These are phyloP conservation scores for Microhierax caerulescens DNA, from an alignment of 2,797 vertebrate genomes.

Conservation along the genomic window DNA sequence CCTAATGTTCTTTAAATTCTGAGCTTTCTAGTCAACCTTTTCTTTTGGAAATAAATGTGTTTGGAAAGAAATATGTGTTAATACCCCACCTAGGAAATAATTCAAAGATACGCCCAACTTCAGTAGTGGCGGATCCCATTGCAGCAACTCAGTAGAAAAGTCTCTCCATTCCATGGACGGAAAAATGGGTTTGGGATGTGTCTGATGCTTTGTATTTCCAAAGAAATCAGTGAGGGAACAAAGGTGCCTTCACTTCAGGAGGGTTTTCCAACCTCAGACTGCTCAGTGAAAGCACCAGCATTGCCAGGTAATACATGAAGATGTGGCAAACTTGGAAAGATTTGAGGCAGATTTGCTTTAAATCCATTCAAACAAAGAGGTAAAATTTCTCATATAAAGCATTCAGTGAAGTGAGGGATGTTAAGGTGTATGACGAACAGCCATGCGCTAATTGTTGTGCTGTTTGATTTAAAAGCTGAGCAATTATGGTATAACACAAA, in stretches of 20 bases:
- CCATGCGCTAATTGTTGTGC: not conserved
- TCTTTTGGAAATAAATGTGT: not conserved
- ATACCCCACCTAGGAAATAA: not conserved
- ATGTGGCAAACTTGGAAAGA: not conserved
- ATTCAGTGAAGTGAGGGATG: not conserved
- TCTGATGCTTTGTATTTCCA: not conserved
- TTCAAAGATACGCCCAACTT: not conserved
- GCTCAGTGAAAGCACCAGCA: not conserved
- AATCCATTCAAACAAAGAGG: not conserved
- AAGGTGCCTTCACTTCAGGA: not conserved
- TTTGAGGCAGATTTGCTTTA: not conserved
- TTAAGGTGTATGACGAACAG: not conserved
- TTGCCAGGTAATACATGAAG: not conserved
- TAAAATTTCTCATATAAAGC: not conserved
- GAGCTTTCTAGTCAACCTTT: not conserved
- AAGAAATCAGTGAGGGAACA: not conserved
- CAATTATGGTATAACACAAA: conserved; percentile 5
- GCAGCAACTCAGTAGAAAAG: not conserved
- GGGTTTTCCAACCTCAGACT: not conserved
- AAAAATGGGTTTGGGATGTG: not conserved
- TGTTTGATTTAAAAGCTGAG: conserved; percentile 13
- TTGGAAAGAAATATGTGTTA: not conserved
- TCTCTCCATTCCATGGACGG: not conserved
- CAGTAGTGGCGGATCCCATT: not conserved
- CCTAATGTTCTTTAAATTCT: not conserved